Evolutionary conservation across 2,113 vertebrate genomes (phyloP).

Genomic region (Phyllostomus hastatus): DNA sequence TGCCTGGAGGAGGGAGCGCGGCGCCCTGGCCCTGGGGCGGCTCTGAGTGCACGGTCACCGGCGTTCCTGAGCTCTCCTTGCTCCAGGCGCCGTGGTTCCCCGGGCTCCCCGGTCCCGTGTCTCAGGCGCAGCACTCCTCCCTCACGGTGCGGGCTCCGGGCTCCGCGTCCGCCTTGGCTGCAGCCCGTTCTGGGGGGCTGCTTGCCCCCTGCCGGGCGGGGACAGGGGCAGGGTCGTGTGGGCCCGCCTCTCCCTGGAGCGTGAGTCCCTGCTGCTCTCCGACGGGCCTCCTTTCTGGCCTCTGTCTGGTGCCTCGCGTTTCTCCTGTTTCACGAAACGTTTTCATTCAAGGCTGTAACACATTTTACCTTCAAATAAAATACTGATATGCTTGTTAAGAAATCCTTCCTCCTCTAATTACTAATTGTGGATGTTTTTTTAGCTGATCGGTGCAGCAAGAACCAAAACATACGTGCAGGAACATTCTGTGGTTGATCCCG

Average conservation of each 20-base stretch:
- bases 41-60: not conserved
- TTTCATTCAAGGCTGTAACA: not conserved
- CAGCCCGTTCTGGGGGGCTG: rapidly evolving
- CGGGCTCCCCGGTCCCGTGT: not conserved
- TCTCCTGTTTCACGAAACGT: not conserved
- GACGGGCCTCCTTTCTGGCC: not conserved
- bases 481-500: conserved; percentile 94
- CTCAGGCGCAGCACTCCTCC: not conserved
- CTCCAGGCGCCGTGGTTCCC: not conserved
- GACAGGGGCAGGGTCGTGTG: too few relatives aligned
- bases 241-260: not conserved
- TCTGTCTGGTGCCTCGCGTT: not conserved
- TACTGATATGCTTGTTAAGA: not conserved
- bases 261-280: not conserved
- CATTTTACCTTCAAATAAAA: conserved; percentile 19
- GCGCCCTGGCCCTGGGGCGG: not conserved
- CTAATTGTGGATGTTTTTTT: conserved; percentile 44
- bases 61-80: not conserved
- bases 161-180: rapidly evolving
- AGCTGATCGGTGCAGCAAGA: conserved; percentile 93
- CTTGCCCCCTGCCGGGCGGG: too few relatives aligned
- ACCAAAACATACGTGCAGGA: conserved; percentile 94
- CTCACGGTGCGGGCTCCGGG: rapidly evolving
- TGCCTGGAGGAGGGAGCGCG: not conserved
- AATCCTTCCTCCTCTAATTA: not conserved